Percentiles rank a stretch among this genome's conserved stretches.
These are phyloP conservation scores for Hemicentrotus pulcherrimus DNA, from an alignment of 35 echinoderm and acorn worm genomes.

Conservation along the genomic window DNA sequence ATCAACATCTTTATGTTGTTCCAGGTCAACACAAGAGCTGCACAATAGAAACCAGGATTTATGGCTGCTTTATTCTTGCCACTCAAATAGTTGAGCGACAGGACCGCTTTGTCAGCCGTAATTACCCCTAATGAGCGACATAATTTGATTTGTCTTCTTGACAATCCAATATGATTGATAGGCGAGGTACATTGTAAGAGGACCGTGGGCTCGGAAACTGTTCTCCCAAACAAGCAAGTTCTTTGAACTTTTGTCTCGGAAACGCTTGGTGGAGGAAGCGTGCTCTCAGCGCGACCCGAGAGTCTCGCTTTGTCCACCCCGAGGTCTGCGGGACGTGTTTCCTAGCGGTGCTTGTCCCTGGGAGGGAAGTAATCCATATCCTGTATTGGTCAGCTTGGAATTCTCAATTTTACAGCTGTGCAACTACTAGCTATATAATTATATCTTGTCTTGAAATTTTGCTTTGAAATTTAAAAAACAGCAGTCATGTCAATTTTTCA, in stretches of 20 bases:
- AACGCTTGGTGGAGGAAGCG: neutral
- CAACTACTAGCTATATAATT: neutral
- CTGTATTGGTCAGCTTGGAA: neutral
- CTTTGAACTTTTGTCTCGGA: neutral
- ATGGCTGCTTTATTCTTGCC: neutral
- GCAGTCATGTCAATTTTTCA: too few relatives aligned
- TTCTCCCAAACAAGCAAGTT: neutral
- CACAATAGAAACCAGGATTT: neutral
- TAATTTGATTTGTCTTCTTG: neutral
- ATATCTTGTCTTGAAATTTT: too few relatives aligned
- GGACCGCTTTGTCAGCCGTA: neutral
- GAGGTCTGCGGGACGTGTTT: neutral
- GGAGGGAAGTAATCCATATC: neutral
- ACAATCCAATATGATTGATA: constrained; percentile 27
- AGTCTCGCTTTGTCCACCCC: neutral
- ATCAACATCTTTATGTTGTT: too few relatives aligned
- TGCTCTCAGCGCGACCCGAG: neutral
- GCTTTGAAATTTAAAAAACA: too few relatives aligned
- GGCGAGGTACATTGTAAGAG: neutral
- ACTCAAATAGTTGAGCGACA: neutral
- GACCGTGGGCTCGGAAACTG: neutral
- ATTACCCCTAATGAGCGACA: constrained; percentile 13
- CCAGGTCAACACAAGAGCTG: neutral
- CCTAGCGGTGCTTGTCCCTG: neutral
- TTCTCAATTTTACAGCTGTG: neutral